phyloP scores from a whole-genome alignment of 2,113 vertebrate species.

The Cariama cristata region DNA sequence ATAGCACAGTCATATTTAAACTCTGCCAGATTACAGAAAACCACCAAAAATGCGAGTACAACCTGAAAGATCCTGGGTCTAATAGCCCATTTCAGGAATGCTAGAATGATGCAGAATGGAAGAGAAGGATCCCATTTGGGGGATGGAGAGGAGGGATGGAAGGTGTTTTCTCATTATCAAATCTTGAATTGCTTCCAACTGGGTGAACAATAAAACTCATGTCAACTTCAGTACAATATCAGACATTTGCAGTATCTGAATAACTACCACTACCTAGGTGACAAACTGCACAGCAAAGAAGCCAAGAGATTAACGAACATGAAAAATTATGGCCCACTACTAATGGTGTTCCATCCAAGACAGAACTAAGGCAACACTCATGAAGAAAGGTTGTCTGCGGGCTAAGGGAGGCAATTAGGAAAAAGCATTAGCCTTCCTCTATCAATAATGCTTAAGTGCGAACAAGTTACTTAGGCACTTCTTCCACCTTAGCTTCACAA shows the following conservation, averaged over 20 bases:
- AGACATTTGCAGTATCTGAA: background rate
- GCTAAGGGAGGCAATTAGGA: background rate
- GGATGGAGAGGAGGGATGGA: background rate
- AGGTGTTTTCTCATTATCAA: background rate
- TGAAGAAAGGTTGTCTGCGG: background rate
- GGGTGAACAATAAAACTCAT: background rate
- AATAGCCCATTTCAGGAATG: background rate
- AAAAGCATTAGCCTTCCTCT: background rate
- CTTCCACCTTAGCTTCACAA: background rate
- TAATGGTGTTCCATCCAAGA: background rate
- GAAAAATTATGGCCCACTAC: background rate
- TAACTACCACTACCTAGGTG: background rate
- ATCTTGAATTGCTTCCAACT: background rate
- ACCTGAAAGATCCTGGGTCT: background rate
- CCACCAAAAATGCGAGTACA: background rate
- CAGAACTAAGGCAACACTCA: background rate
- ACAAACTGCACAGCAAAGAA: background rate
- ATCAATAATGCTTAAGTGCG: background rate
- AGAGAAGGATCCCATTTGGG: background rate
- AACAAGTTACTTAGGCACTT: background rate
- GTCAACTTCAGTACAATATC: background rate
- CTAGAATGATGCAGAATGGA: background rate
- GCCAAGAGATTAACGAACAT: background rate
- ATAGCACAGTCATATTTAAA: background rate
- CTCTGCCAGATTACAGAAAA: background rate